Conservation (phyloP, 2,797 vertebrate genomes). For the Channa striata region DNA sequence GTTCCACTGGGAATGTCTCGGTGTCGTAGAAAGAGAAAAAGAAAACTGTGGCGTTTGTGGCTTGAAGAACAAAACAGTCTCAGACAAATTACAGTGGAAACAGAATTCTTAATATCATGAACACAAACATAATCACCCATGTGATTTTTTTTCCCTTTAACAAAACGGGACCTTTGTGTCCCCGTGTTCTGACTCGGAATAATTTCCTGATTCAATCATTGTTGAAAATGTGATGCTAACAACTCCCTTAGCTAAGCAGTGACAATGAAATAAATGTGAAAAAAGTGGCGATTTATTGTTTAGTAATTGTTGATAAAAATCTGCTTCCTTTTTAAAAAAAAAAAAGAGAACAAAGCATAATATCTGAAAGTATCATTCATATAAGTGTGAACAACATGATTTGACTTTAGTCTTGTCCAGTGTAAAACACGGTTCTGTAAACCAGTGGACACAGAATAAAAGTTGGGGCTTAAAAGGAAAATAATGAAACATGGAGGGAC, state of each 20-base stretch:
- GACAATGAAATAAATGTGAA: neutral
- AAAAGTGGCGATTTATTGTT: neutral
- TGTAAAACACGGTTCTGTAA: conserved; percentile 16
- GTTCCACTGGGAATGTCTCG: too few species aligned
- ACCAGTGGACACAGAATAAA: neutral
- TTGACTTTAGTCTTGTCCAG: conserved; percentile 20
- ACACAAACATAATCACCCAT: neutral
- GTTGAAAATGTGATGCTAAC: conserved; percentile 6
- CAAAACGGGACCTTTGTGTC: neutral
- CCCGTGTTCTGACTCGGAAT: neutral
- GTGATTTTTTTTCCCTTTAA: neutral
- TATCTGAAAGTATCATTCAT: neutral
- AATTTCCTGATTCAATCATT: neutral
- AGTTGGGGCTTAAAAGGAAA: conserved; percentile 9
- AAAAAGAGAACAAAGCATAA: neutral
- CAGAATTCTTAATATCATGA: neutral
- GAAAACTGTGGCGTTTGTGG: too few species aligned
- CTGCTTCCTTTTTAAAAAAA: neutral
- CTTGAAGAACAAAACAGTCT: too few species aligned
- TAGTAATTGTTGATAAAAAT: neutral
- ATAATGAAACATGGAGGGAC: conserved; percentile 23
- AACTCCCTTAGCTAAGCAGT: neutral
- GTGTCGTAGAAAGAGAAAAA: too few species aligned
- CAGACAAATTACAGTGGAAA: conserved; percentile 70
- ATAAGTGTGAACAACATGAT: neutral